Evolutionary conservation across 2,888 invertebrate genomes (phyloP).

Genomic region (Tetragonula carbonaria): DNA sequence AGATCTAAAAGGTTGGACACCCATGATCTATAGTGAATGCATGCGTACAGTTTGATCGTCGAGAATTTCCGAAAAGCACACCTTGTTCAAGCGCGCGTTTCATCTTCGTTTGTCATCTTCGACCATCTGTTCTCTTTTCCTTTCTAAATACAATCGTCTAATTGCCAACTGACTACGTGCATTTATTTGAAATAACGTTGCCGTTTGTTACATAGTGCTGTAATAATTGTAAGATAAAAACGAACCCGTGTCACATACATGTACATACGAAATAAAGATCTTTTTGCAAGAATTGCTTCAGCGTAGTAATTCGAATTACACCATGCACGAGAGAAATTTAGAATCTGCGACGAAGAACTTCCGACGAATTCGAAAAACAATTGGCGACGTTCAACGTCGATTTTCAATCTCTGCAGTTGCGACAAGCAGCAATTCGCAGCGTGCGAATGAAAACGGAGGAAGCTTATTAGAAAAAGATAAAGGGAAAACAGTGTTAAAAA

Average conservation of each 20-base stretch:
- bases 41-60: slow-evolving; percentile 7
- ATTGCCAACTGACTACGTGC: slow-evolving; percentile 33
- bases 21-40: background rate
- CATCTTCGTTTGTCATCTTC: background rate
- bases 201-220: slow-evolving; percentile 6
- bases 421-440: too few relatives aligned
- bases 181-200: slow-evolving; percentile 33
- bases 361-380: background rate
- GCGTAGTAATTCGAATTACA: background rate
- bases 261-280: slow-evolving; percentile 31
- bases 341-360: too few relatives aligned
- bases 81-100: background rate
- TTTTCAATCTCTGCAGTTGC: background rate
- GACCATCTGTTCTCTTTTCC: slow-evolving; percentile 17
- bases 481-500: background rate
- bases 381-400: background rate
- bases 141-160: slow-evolving; percentile 38
- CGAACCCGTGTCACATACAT: slow-evolving; percentile 12
- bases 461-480: background rate
- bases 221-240: slow-evolving; percentile 17
- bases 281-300: slow-evolving; percentile 27
- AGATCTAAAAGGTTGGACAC: too few relatives aligned
- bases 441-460: background rate
- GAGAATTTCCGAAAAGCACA: background rate
- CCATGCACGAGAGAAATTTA: too few relatives aligned